These are phyloP conservation scores for Hydrozoanthus tunicans DNA, from an alignment of 64 coral and sea anemone genomes.

Conservation along the genomic window DNA sequence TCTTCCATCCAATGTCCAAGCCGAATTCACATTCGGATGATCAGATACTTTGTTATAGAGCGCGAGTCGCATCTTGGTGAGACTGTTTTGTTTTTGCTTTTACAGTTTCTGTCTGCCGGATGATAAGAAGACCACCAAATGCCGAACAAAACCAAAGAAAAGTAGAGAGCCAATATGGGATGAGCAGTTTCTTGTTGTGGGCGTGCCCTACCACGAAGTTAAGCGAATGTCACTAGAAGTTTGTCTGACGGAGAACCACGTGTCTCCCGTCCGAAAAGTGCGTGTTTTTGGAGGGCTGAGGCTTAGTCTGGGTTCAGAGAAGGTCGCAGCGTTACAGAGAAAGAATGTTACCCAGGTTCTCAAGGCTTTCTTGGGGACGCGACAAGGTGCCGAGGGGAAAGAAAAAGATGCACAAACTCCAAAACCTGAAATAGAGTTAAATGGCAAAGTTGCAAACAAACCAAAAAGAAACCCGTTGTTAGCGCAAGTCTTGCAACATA, in stretches of 20 bases:
- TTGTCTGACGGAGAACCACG: constrained; percentile 62
- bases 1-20: too few relatives aligned
- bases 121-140: constrained; percentile 78
- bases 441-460: not conserved
- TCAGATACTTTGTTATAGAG: not conserved
- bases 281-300: constrained; percentile 77
- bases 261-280: constrained; percentile 43
- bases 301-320: constrained; percentile 67
- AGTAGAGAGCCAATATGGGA: constrained; percentile 81
- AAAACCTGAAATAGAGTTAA: not conserved
- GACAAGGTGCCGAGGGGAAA: not conserved
- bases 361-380: constrained; percentile 29
- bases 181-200: constrained; percentile 80
- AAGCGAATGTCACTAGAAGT: constrained; percentile 76
- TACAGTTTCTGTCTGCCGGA: constrained; percentile 77
- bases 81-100: not conserved
- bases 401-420: not conserved
- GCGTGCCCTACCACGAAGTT: constrained; percentile 65
- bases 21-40: not conserved
- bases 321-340: constrained; percentile 51
- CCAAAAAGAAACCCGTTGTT: not conserved
- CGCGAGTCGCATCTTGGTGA: not conserved
- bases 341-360: constrained; percentile 63
- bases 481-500: constrained; percentile 37
- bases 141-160: constrained; percentile 75